Percentiles rank a stretch among this genome's conserved stretches.
Evolutionary conservation across 2,113 vertebrate species (phyloP).

Genomic region (Polyodon spathula): DNA sequence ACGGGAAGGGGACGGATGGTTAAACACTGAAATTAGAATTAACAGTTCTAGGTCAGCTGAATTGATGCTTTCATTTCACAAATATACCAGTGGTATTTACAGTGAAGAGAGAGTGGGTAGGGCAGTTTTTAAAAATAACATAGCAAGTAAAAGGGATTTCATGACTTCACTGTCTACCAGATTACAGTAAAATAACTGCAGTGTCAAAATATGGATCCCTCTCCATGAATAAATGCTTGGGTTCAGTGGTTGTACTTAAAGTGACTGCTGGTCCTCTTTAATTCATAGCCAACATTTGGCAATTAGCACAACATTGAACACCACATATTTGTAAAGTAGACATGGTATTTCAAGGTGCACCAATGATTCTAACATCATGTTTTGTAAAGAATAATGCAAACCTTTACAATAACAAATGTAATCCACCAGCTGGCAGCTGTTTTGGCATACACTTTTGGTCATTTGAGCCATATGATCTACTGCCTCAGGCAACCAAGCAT

Average conservation of each 20-base stretch:
- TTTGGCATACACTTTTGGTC: too few relatives aligned
- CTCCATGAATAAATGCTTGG: conserved; percentile 35
- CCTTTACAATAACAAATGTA: too few relatives aligned
- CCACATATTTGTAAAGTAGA: conserved; percentile 59
- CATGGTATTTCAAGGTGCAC: conserved; percentile 22
- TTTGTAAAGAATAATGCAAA: too few relatives aligned
- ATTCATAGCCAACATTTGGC: conserved; percentile 37
- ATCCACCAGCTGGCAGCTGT: too few relatives aligned
- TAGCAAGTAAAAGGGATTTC: conserved; percentile 22
- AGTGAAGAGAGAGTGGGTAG: neutral
- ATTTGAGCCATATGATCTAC: too few relatives aligned
- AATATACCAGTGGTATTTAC: neutral
- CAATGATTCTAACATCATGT: neutral
- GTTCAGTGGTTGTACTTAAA: conserved; percentile 44
- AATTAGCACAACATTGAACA: neutral
- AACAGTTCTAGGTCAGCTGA: too few relatives aligned
- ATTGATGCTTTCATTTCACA: conserved; percentile 21
- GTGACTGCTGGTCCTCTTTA: conserved; percentile 57
- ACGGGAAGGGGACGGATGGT: conserved; percentile 33
- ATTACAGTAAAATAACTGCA: conserved; percentile 33
- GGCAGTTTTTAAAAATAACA: too few relatives aligned
- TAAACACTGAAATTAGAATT: conserved; percentile 28
- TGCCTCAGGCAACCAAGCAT: neutral
- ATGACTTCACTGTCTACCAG: conserved; percentile 29
- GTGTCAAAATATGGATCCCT: conserved; percentile 43